Base-by-base conservation (phyloP, 2,113 vertebrate genomes). In the Epinephelus fuscoguttatus region DNA sequence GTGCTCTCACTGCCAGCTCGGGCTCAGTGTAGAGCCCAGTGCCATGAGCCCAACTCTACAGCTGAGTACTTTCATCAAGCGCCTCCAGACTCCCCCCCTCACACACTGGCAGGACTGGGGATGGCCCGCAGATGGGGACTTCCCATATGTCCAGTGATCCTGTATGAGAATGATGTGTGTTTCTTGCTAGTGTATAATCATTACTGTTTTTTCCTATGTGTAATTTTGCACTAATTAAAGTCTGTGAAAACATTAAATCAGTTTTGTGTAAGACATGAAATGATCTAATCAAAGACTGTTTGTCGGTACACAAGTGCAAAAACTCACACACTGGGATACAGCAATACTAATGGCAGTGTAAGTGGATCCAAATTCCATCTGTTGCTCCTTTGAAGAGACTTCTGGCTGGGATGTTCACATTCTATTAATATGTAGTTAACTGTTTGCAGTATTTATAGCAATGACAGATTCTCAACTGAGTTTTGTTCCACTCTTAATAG, bases 41-140 rank as follows among this genome's bases (percentile, higher is more conserved):
- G 94, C 93, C 95, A 94, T 95, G 94, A 95, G 91, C 93, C 94
- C 85, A 90, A 84, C 80, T 90, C 89, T 91, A 94, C 85, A 90
- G 92, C 91, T 94, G 93, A 94, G 91, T 92, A 93, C 93, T 96
- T 96, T 96, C 94, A 96, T 96, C 95, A 96, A 95, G 73, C 93
- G 91, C 90, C 95, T 94, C 90, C 74, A 85, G 90, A 89, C 93
- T 91, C 93, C 93, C 88, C 92, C 84, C 92, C 84, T 82, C 77
- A 89, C 95, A 96, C 94, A 95, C 94, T 94, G 94, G 94, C 94
- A 94, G 87, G 92, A 95, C 93, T 63, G 75, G 76, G 77, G 76
- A 75, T 12, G n/a, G 56, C 82, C 88, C 64, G 1, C 52, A 73
- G 71, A 62, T 40, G 40, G 67, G 74, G 74, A 49, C 70, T 67